Percentiles rank a stretch among this genome's conserved stretches.
phyloP scores from a whole-genome alignment of 1,140 invertebrate genomes.

The Nasonia longicornis region DNA sequence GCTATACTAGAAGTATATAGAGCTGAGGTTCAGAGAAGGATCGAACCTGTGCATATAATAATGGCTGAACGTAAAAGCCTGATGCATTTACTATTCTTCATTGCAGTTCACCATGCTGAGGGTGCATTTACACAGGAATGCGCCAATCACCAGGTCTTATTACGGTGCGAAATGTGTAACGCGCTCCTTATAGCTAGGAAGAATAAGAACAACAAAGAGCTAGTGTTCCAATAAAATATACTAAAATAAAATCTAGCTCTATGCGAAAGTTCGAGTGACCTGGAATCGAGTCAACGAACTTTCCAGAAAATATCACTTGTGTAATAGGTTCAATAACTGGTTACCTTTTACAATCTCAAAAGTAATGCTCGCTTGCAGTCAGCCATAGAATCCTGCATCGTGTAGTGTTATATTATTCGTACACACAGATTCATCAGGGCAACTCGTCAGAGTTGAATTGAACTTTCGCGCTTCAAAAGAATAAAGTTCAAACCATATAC shows the following conservation, averaged over 20 bases:
- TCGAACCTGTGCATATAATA: slow-evolving; percentile 16
- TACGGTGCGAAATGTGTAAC: slow-evolving; percentile 4
- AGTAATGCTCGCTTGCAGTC: too few species aligned
- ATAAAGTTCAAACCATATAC: too few species aligned
- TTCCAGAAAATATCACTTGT: background rate
- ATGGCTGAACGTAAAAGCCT: slow-evolving; percentile 4
- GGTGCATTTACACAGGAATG: slow-evolving; percentile 27
- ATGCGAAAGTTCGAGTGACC: background rate
- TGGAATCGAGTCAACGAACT: background rate
- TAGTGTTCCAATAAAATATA: background rate
- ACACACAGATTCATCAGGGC: too few species aligned
- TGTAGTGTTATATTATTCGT: too few species aligned
- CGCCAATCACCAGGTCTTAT: slow-evolving; percentile 23
- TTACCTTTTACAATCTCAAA: too few species aligned
- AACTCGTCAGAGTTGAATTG: too few species aligned
- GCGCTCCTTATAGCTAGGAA: slow-evolving; percentile 9
- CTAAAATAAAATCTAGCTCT: too few species aligned
- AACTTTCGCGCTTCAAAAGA: too few species aligned
- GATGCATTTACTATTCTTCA: slow-evolving; percentile 9
- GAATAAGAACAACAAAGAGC: slow-evolving; percentile 33
- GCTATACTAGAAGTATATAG: too few species aligned
- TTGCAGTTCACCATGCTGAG: background rate
- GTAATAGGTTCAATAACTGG: too few species aligned
- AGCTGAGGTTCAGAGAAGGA: background rate
- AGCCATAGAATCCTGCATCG: too few species aligned